A percentile compares a stretch with the other conserved stretches of the same genome.
Evolutionary conservation across 1,140 invertebrate species (phyloP).

Genomic region (Pseudomyrmex gracilis): DNA sequence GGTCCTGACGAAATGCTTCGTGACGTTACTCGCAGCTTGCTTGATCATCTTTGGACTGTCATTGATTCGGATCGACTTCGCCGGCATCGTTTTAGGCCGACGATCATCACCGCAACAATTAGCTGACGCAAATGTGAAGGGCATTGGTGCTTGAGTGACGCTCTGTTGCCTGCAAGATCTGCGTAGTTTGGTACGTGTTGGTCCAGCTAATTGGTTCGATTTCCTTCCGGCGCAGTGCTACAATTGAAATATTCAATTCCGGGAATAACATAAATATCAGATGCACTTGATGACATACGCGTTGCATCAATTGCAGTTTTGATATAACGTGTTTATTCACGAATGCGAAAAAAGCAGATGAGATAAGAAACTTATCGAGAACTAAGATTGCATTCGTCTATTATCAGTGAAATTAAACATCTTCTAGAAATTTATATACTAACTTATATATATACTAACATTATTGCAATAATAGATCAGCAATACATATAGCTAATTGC

Average conservation of each 20-base stretch:
- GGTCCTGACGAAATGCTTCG: slow-evolving; percentile 69
- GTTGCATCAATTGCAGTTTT: too few species aligned
- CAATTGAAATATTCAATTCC: not conserved
- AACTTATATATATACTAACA: not conserved
- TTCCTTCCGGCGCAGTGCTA: slow-evolving; percentile 49
- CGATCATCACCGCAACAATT: slow-evolving; percentile 57
- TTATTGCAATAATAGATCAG: not conserved
- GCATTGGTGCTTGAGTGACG: not conserved
- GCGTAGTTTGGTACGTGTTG: slow-evolving; percentile 40
- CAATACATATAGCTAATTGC: not conserved
- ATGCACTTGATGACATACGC: not conserved
- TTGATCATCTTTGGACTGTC: slow-evolving; percentile 17
- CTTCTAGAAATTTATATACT: too few species aligned
- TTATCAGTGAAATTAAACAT: not conserved
- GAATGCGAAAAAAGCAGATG: too few species aligned
- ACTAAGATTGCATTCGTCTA: too few species aligned
- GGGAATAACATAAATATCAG: not conserved
- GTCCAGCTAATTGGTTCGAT: slow-evolving; percentile 25
- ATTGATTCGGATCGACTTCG: not conserved
- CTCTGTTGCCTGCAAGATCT: slow-evolving; percentile 42
- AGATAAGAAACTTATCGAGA: too few species aligned
- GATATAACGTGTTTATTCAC: not conserved
- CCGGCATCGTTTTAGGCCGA: slow-evolving; percentile 23
- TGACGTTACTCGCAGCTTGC: slow-evolving; percentile 69
- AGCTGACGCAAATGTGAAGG: not conserved